Percentiles rank a stretch among this genome's conserved stretches.
phyloP scores from a whole-genome alignment of 2,113 vertebrate species.

The Balaeniceps rex region DNA sequence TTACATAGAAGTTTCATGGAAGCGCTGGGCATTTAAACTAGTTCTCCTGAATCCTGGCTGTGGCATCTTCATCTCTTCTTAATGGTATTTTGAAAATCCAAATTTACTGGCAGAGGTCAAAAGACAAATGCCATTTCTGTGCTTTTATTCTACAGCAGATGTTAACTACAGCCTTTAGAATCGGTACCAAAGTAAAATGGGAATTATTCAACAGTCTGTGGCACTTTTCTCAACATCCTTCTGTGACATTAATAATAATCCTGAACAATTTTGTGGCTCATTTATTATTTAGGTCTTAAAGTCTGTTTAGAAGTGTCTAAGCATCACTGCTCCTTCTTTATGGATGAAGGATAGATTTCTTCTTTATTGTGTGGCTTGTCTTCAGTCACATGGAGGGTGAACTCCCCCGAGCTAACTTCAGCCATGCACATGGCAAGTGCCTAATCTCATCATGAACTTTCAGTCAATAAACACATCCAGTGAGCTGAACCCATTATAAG shows the following conservation, averaged over 20 bases:
- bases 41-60: background rate
- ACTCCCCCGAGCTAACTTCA: background rate
- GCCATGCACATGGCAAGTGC: background rate
- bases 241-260: background rate
- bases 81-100: background rate
- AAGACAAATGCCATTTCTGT: background rate
- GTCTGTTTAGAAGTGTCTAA: background rate
- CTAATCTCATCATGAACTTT: background rate
- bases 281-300: background rate
- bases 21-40: background rate
- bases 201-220: background rate
- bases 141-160: background rate
- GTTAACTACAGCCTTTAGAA: background rate
- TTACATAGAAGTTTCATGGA: background rate
- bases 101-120: background rate
- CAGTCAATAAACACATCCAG: background rate
- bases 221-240: background rate
- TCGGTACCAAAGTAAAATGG: background rate
- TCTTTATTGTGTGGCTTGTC: background rate
- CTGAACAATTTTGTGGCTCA: background rate
- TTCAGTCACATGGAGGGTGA: background rate
- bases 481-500: background rate
- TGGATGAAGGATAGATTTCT: background rate
- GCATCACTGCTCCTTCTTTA: background rate
- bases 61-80: background rate